Evolutionary conservation across 2,113 vertebrate species (phyloP).

Genomic region (Archilochus colubris): DNA sequence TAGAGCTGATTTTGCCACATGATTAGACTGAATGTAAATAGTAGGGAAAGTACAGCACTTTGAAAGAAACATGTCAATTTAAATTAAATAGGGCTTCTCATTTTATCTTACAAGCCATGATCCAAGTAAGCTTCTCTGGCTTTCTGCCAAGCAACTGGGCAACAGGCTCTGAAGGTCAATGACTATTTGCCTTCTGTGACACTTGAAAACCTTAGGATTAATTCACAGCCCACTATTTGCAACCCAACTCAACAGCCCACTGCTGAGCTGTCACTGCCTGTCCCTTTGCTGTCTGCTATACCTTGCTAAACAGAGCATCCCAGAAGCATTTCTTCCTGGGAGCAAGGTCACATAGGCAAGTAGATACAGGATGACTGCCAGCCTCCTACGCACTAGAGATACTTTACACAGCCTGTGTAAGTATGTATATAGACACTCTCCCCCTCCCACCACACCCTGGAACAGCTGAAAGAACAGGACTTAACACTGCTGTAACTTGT

Average conservation of each 20-base stretch:
- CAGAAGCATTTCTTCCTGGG: background rate
- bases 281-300: background rate
- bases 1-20: constrained; percentile 23
- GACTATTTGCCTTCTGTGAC: constrained; percentile 18
- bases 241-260: constrained; percentile 29
- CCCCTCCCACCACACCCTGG: constrained; percentile 23
- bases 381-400: background rate
- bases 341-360: constrained; percentile 15
- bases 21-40: constrained; percentile 31
- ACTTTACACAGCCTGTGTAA: background rate
- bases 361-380: constrained; percentile 32
- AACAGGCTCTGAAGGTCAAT: background rate
- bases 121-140: constrained; percentile 9
- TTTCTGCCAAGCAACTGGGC: background rate
- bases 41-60: background rate
- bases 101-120: constrained; percentile 40
- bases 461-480: constrained; percentile 67
- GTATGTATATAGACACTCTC: background rate
- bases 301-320: constrained; percentile 40
- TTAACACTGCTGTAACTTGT: constrained; percentile 37
- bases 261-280: background rate
- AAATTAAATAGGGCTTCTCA: constrained; percentile 7
- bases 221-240: constrained; percentile 22
- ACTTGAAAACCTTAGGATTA: constrained; percentile 46
- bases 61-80: constrained; percentile 15